Conservation (phyloP, 2,888 invertebrate species). For the Lacanobia wlatinum region DNA sequence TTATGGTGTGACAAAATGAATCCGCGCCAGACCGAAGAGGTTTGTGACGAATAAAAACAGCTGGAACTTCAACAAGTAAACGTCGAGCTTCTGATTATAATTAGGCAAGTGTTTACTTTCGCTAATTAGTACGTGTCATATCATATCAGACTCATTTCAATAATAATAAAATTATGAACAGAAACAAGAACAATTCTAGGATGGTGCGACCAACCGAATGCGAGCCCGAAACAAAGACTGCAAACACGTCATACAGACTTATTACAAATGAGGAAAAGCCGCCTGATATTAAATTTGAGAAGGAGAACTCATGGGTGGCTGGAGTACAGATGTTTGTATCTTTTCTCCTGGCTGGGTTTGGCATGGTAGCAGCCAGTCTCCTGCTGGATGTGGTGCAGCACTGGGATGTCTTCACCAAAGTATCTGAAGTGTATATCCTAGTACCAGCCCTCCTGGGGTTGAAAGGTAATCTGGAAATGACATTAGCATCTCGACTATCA, state of each 20-base stretch:
- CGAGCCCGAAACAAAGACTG: slow-evolving; percentile 72
- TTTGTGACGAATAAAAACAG: slow-evolving; percentile 34
- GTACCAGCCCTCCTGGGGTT: slow-evolving; percentile 97
- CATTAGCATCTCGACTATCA: slow-evolving; percentile 96
- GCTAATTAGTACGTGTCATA: slow-evolving; percentile 54
- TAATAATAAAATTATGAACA: slow-evolving; percentile 82
- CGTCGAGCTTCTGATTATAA: slow-evolving; percentile 40
- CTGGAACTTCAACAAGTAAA: slow-evolving; percentile 42
- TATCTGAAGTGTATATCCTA: slow-evolving; percentile 97
- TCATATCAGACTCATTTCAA: slow-evolving; percentile 54
- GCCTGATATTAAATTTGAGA: slow-evolving; percentile 83
- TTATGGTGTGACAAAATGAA: slow-evolving; percentile 50
- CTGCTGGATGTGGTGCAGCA: slow-evolving; percentile 96
- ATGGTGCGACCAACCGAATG: slow-evolving; percentile 77
- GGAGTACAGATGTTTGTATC: slow-evolving; percentile 96
- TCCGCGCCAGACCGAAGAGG: slow-evolving; percentile 24
- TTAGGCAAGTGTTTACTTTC: slow-evolving; percentile 51
- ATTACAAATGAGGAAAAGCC: slow-evolving; percentile 82
- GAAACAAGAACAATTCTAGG: slow-evolving; percentile 85
- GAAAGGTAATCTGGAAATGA: slow-evolving; percentile 99
- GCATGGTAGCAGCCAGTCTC: slow-evolving; percentile 97
- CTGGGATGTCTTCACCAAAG: slow-evolving; percentile 95
- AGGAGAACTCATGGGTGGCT: slow-evolving; percentile 92
- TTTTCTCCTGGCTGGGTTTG: slow-evolving; percentile 96
- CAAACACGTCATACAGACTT: slow-evolving; percentile 76